Evolutionary conservation across 2,888 invertebrate species (phyloP).

Genomic region (Atethmia centrago): DNA sequence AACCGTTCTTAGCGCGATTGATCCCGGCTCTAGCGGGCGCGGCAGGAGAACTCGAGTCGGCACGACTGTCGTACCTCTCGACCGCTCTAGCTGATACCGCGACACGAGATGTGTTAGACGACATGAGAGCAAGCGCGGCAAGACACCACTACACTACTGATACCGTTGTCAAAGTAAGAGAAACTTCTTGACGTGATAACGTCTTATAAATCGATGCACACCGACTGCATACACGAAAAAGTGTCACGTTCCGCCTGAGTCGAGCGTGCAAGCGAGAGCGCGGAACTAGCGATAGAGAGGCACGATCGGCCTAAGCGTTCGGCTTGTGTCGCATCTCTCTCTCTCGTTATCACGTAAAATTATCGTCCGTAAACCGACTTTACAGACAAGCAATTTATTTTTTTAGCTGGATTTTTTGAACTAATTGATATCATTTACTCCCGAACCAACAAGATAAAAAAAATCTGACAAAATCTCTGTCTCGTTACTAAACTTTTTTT

Average conservation of each 20-base stretch:
- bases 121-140: slow-evolving; percentile 94
- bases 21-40: slow-evolving; percentile 96
- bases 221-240: too few relatives aligned
- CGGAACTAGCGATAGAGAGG: too few relatives aligned
- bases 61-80: slow-evolving; percentile 94
- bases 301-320: too few relatives aligned
- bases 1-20: slow-evolving; percentile 94
- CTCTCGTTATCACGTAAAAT: too few relatives aligned
- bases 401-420: neutral
- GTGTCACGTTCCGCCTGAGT: too few relatives aligned
- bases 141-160: slow-evolving; percentile 97
- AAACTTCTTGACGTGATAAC: too few relatives aligned
- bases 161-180: slow-evolving; percentile 93
- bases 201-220: too few relatives aligned
- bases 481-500: neutral
- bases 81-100: slow-evolving; percentile 93
- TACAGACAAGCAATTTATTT: too few relatives aligned
- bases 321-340: too few relatives aligned
- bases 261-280: too few relatives aligned
- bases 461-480: neutral
- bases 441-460: neutral
- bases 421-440: neutral
- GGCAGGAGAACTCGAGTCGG: slow-evolving; percentile 96
- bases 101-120: slow-evolving; percentile 94
- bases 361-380: too few relatives aligned